Evolutionary conservation across 1,140 invertebrate genomes (phyloP), one percentile per base, ranked within the genome.

Genomic region (Drosophila elegans): DNA sequence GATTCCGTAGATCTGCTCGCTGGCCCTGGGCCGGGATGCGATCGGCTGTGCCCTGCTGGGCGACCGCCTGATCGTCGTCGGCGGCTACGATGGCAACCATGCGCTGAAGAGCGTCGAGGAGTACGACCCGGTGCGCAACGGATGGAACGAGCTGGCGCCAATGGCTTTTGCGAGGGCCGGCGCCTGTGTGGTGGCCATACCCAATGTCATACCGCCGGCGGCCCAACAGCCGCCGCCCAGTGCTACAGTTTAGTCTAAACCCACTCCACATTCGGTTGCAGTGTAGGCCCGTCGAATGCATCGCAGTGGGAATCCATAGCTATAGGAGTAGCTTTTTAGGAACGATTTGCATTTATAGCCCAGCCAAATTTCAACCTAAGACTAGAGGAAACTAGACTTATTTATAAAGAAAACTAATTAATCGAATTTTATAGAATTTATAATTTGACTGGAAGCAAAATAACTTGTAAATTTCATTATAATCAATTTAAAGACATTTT

Each of bases 41-140:
- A 96, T 99, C 49, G 98, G 97, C 21, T 97, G 98, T 49, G 97
- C 97, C 80, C 94, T 97, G 16, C 94, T 99, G 0, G 98, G 98
- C 55, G 97, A 98, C 92, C 94, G 95, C 73, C 93, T 99, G 12
- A 95, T 98, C 78, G 97, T 97, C 41, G 96, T 98, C 32, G 98
- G 98, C 32, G 98, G 98, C 0, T 98, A 98, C 93, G 98, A 99
- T 94, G 98, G 98, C n/a, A 96, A 97, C 84, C 95, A 96, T 67
- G 98, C 98, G 93, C 93, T 98, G 2, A 97, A 96, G 83, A 95
- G 96, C 60, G 97, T 98, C 16, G 98, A 99, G 93, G 95, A 97
- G 77, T 99, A 99, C 92, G 97, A 99, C 93, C 96, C 97, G 10
- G 95, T 96, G 90, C 95, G 94, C 0, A 98, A 99, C 93, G 95